A percentile compares a stretch with the other conserved stretches of the same genome.
Conservation (phyloP, 2,113 vertebrate genomes). For the Pampusana beccarii region DNA sequence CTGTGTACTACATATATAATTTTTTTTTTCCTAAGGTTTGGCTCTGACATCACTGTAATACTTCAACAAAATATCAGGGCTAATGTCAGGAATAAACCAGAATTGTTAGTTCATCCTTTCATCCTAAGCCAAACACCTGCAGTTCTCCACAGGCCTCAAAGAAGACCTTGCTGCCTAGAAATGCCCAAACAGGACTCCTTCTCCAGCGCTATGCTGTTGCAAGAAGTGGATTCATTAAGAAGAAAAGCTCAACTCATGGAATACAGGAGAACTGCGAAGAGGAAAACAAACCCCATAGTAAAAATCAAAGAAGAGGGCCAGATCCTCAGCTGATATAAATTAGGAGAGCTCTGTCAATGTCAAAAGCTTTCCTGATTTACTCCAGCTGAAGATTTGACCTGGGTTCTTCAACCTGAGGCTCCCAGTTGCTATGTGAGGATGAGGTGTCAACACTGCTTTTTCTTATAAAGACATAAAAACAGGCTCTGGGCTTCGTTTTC, state of each 20-base stretch:
- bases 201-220: not conserved
- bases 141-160: not conserved
- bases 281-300: not conserved
- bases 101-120: slow-evolving; percentile 31
- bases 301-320: not conserved
- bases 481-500: not conserved
- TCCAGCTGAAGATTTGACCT: not conserved
- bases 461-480: not conserved
- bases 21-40: not conserved
- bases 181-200: not conserved
- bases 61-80: slow-evolving; percentile 4
- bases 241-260: not conserved
- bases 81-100: slow-evolving; percentile 25
- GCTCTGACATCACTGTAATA: slow-evolving; percentile 45
- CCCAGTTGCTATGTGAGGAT: fast-evolving
- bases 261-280: not conserved
- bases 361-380: not conserved
- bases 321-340: not conserved
- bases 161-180: not conserved
- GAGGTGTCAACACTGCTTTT: fast-evolving
- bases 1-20: not conserved
- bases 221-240: not conserved
- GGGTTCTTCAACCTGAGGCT: not conserved
- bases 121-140: slow-evolving; percentile 45
- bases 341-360: not conserved